Percentiles rank a stretch among this genome's conserved stretches.
Evolutionary conservation across 2,888 invertebrate species (phyloP).

Genomic region (Euzophera pinguis): DNA sequence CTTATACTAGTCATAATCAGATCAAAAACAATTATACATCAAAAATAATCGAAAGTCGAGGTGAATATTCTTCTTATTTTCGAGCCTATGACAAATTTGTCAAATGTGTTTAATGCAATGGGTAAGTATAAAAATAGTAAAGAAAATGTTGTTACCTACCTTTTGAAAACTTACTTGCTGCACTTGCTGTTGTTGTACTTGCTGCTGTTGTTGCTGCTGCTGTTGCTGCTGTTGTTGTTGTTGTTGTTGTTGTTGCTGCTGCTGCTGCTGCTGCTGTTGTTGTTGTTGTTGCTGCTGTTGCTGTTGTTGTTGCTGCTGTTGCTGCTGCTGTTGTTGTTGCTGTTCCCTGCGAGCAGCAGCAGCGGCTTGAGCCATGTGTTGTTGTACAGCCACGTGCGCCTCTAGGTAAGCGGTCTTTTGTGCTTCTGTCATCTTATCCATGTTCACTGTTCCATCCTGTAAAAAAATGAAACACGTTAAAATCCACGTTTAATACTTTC

Average conservation of each 20-base stretch:
- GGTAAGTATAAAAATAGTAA: too few relatives aligned
- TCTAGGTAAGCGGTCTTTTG: constrained; percentile 87
- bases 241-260: constrained; percentile 41
- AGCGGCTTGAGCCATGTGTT: constrained; percentile 87
- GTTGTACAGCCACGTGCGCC: constrained; percentile 87
- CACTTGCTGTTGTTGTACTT: constrained; percentile 38
- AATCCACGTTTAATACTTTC: neutral
- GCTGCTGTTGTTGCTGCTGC: constrained; percentile 57
- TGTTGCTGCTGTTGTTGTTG: constrained; percentile 57
- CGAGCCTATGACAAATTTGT: too few relatives aligned
- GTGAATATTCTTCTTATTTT: too few relatives aligned
- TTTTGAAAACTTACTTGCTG: constrained; percentile 16
- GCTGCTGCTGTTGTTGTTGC: constrained; percentile 66
- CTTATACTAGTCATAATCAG: too few relatives aligned
- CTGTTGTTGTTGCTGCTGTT: constrained; percentile 57
- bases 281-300: constrained; percentile 49
- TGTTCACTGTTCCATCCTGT: constrained; percentile 84
- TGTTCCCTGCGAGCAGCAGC: constrained; percentile 74
- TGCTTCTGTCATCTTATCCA: constrained; percentile 88
- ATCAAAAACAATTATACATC: too few relatives aligned
- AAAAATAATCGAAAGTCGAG: too few relatives aligned
- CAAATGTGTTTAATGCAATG: too few relatives aligned
- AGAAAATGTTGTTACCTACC: constrained; percentile 19
- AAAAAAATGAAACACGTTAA: constrained; percentile 1
- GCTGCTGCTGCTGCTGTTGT: constrained; percentile 55